Evolutionary conservation across 2,113 vertebrate genomes (phyloP).

Genomic region (Notechis scutatus): DNA sequence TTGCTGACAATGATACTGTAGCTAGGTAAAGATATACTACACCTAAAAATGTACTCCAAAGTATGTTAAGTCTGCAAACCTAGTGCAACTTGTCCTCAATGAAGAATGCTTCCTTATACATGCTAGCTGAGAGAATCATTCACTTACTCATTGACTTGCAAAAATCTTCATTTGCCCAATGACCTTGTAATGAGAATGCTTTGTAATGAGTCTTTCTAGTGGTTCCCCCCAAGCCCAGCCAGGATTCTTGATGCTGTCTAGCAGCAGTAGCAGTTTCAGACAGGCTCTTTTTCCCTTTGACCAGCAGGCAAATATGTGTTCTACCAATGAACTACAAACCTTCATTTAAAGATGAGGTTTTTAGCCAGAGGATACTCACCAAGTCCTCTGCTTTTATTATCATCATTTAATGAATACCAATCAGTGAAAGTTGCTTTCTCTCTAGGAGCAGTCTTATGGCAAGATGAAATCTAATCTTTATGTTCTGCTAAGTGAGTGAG

Average conservation of each 20-base stretch:
- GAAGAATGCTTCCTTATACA: not conserved
- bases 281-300: not conserved
- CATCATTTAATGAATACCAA: not conserved
- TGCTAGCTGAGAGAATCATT: not conserved
- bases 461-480: not conserved
- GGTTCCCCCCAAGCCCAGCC: not conserved
- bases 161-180: not conserved
- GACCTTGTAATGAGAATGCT: not conserved
- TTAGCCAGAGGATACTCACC: not conserved
- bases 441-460: not conserved
- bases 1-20: not conserved
- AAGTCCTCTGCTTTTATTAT: not conserved
- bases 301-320: not conserved
- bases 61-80: not conserved
- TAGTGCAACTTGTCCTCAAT: not conserved
- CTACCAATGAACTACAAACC: not conserved
- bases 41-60: not conserved
- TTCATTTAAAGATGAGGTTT: not conserved
- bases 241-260: not conserved
- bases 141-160: not conserved
- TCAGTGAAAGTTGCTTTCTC: not conserved
- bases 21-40: not conserved
- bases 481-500: slow-evolving; percentile 31
- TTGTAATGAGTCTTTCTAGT: not conserved
- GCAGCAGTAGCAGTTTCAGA: not conserved